These are phyloP conservation scores for Suncus etruscus DNA, from an alignment of 2,113 vertebrate species.

Conservation along the genomic window DNA sequence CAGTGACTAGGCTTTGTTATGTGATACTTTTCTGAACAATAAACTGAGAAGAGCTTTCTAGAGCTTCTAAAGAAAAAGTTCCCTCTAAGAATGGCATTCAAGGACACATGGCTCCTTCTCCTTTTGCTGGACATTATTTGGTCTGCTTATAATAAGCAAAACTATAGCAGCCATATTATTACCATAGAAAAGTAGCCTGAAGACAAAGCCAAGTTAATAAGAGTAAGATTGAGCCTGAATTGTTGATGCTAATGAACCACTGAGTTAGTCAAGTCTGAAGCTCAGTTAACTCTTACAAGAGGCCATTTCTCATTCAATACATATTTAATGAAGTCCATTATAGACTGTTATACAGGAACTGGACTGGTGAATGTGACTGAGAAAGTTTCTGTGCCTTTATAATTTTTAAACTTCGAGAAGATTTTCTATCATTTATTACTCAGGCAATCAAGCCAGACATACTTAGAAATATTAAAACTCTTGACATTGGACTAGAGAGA, in stretches of 20 bases:
- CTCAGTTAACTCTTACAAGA: neutral
- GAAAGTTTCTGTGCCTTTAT: neutral
- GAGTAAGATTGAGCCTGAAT: slow-evolving; percentile 20
- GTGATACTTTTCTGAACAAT: neutral
- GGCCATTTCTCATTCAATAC: neutral
- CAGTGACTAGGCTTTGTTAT: neutral
- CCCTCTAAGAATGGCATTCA: neutral
- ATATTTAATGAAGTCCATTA: neutral
- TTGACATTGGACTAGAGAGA: no score
- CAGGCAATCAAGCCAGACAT: slow-evolving; percentile 12
- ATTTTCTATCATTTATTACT: slow-evolving; percentile 57
- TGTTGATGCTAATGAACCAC: neutral
- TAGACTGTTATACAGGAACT: neutral
- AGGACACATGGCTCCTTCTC: neutral
- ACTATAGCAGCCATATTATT: neutral
- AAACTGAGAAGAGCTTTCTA: neutral
- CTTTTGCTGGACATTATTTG: neutral
- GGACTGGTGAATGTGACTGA: neutral
- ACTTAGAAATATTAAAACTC: neutral
- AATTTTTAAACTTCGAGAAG: neutral
- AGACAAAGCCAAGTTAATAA: neutral
- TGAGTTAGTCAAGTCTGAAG: neutral
- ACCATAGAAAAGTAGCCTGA: slow-evolving; percentile 7
- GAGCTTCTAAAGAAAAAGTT: slow-evolving; percentile 23
- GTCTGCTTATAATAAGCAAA: neutral